These are phyloP conservation scores for Anoplius nigerrimus DNA, from an alignment of 2,888 invertebrate species.

Conservation along the genomic window DNA sequence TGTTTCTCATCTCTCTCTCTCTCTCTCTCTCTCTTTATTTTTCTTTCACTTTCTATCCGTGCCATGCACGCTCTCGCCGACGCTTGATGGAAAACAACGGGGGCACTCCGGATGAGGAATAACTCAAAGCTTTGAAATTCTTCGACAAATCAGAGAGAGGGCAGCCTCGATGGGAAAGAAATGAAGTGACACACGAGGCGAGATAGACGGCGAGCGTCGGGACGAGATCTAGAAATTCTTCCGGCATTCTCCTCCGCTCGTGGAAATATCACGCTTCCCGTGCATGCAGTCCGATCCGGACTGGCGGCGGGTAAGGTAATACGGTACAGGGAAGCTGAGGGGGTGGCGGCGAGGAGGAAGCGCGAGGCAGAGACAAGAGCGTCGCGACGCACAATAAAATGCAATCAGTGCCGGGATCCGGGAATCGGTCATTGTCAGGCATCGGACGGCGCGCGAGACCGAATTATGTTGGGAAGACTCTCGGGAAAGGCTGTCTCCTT, in stretches of 20 bases:
- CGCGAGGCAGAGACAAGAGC: neutral
- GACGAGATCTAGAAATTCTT: conserved; percentile 4
- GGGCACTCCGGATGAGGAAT: neutral
- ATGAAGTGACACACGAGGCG: neutral
- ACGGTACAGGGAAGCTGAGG: neutral
- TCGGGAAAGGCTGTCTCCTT: conserved; percentile 25
- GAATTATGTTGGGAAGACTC: conserved; percentile 8
- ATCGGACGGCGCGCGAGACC: neutral
- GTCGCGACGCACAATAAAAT: conserved; percentile 2
- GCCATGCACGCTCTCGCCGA: neutral
- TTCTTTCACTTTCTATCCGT: neutral
- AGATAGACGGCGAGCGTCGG: neutral
- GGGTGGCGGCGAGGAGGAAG: neutral
- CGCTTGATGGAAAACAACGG: neutral
- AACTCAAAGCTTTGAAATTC: conserved; percentile 29
- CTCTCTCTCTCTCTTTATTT: neutral
- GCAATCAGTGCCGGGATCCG: neutral
- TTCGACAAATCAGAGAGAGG: conserved; percentile 19
- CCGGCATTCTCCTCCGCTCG: neutral
- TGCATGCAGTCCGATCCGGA: neutral
- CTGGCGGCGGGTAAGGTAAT: neutral
- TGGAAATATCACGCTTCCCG: conserved; percentile 7
- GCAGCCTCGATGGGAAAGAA: conserved; percentile 10
- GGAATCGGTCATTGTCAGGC: conserved; percentile 12
- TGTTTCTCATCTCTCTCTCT: no score